Conservation (phyloP, 53 echinoderm and acorn worm genomes). For the Echinometra lucunter region DNA sequence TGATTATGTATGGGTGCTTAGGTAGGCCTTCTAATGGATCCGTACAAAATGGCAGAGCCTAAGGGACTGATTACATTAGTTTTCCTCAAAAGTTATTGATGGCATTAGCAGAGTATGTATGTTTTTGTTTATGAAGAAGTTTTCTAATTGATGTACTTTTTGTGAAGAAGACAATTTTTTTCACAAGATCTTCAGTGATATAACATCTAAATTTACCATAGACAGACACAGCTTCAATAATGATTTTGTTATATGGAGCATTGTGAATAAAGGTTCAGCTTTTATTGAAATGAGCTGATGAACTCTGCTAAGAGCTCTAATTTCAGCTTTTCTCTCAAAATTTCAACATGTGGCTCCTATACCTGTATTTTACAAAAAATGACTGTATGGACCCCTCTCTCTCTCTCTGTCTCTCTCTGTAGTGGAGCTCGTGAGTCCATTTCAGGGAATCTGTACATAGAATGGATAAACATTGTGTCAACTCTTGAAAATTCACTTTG, state of each 20-base stretch:
- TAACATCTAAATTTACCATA: too few relatives aligned
- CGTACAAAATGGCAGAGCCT: too few relatives aligned
- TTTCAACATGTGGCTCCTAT: too few relatives aligned
- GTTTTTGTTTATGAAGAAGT: not conserved
- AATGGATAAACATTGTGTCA: not conserved
- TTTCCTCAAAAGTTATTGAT: not conserved
- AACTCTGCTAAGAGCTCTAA: not conserved
- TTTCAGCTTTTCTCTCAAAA: not conserved
- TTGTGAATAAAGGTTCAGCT: not conserved
- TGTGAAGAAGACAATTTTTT: not conserved
- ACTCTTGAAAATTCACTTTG: not conserved
- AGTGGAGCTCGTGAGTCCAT: not conserved
- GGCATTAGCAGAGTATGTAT: not conserved
- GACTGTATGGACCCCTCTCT: too few relatives aligned
- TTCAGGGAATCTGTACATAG: not conserved
- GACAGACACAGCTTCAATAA: not conserved
- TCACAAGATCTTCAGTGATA: not conserved
- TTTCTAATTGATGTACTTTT: not conserved
- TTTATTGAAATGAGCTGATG: not conserved
- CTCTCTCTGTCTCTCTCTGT: not conserved
- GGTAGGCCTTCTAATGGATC: too few relatives aligned
- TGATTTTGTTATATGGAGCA: too few relatives aligned
- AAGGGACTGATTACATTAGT: too few relatives aligned
- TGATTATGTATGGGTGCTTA: too few relatives aligned
- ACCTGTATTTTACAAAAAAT: too few relatives aligned